Percentiles rank a stretch among this genome's conserved stretches.
Evolutionary conservation across 2,113 vertebrate genomes (phyloP).

Genomic region (Mirounga angustirostris): DNA sequence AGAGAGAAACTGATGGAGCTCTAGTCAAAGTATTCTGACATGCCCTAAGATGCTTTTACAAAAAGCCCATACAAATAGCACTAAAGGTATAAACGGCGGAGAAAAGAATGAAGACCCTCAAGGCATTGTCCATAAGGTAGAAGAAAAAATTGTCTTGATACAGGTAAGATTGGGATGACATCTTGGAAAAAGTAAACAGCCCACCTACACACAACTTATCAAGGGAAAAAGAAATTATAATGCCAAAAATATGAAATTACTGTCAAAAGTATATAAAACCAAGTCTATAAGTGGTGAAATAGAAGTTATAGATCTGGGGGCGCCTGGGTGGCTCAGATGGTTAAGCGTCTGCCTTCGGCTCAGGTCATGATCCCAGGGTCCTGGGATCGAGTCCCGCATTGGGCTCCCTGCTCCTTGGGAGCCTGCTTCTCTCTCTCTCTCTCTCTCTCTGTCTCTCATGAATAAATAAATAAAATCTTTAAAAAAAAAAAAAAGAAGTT

Average conservation of each 20-base stretch:
- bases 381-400: too few species aligned
- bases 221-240: slow-evolving; percentile 44
- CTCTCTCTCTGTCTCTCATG: too few species aligned
- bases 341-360: too few species aligned
- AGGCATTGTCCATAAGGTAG: neutral
- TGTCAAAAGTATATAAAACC: slow-evolving; percentile 42
- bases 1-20: neutral
- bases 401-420: too few species aligned
- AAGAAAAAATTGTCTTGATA: neutral
- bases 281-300: slow-evolving; percentile 25
- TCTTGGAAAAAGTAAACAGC: neutral
- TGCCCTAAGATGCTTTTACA: neutral
- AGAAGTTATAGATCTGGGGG: neutral
- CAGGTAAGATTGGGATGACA: neutral
- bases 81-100: neutral
- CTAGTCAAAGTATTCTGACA: neutral
- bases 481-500: too few species aligned
- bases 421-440: too few species aligned
- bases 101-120: neutral
- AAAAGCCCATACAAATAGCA: neutral
- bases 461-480: too few species aligned
- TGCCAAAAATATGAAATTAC: slow-evolving; percentile 56
- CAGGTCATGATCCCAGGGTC: too few species aligned
- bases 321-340: too few species aligned
- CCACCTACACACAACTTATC: neutral